Evolutionary conservation across 1,140 invertebrate species (phyloP).

Genomic region (Drosophila varians): DNA sequence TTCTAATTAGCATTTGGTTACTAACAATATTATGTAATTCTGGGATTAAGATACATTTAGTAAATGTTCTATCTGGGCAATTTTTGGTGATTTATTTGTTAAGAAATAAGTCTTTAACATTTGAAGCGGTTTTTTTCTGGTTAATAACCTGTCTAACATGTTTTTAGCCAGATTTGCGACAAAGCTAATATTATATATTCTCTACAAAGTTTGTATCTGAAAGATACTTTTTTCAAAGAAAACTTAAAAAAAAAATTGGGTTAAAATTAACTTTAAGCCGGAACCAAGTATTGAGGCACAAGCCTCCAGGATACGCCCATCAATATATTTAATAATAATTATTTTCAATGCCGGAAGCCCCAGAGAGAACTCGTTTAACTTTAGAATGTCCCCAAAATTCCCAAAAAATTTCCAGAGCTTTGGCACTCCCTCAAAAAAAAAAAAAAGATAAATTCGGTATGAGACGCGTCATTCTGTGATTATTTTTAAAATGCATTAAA

Average conservation of each 20-base stretch:
- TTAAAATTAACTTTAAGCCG: background rate
- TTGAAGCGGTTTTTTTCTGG: background rate
- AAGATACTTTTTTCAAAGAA: no score
- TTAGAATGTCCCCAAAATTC: background rate
- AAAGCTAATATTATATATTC: background rate
- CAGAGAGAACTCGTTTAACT: slow-evolving; percentile 48
- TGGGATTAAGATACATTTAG: no score
- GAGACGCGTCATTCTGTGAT: background rate
- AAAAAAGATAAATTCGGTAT: background rate
- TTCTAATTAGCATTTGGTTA: no score
- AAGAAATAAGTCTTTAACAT: background rate
- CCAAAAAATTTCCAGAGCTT: slow-evolving; percentile 12
- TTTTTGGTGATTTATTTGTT: background rate
- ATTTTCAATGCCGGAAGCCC: slow-evolving; percentile 54
- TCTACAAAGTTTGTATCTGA: background rate
- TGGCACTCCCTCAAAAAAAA: slow-evolving; percentile 37
- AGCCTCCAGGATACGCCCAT: slow-evolving; percentile 20
- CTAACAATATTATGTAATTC: no score
- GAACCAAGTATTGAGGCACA: slow-evolving; percentile 6
- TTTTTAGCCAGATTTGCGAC: background rate
- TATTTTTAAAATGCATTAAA: slow-evolving; percentile 48
- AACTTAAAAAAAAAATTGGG: background rate
- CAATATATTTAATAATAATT: slow-evolving; percentile 27
- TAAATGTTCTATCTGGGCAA: background rate
- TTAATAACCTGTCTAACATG: background rate